Base-by-base conservation (phyloP, 2,888 invertebrate species). In the Entomobrya proxima region DNA sequence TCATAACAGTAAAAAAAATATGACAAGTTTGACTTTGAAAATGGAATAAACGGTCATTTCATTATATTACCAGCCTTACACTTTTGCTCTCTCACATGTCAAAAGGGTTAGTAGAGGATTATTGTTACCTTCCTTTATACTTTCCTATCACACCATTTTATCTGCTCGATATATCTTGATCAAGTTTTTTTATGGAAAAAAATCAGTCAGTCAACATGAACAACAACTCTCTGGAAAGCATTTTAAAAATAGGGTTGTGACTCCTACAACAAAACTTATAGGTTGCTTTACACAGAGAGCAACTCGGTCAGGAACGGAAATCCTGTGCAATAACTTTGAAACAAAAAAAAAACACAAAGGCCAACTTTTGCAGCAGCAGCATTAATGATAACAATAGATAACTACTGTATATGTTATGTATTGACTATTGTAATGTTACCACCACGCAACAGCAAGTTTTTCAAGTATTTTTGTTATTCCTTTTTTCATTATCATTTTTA, bases 91-190 rank as follows among this genome's bases (percentile, higher is more conserved):
- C n/a, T n/a, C n/a, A n/a, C 72, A 44, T 44, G 27, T 15, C 44
- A 18, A 40, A 18, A 44, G 6, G n/a, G 47, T 30, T 32, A 32
- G 21, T 58, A 74, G 37, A n/a, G 27, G 13, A 67, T 44, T 78
- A 64, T 32, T 47, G 40, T 67, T 64, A 4, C 74, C 13, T 72
- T 72, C 52, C 75, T 50, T 76, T 76, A 24, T 76, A 9, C 11
- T 58, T 76, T 47, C 27, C 67, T 77, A 85, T 85, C 79, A 85
- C 82, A 79, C 24, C 2, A 47, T 74, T 80, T 89, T 88, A 89
- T 89, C 89, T 88, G 77, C 87, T 89, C 87, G 87, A 89, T 89
- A 88, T 88, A 89, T 89, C 89, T 89, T 89, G 89, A 89, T 89
- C 89, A 90, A 89, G 84, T 88, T 35, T 37, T 50, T 7, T 11